A percentile compares a stretch with the other conserved stretches of the same genome.
Conservation (phyloP, 2,113 vertebrate species). For the Clarias gariepinus region DNA sequence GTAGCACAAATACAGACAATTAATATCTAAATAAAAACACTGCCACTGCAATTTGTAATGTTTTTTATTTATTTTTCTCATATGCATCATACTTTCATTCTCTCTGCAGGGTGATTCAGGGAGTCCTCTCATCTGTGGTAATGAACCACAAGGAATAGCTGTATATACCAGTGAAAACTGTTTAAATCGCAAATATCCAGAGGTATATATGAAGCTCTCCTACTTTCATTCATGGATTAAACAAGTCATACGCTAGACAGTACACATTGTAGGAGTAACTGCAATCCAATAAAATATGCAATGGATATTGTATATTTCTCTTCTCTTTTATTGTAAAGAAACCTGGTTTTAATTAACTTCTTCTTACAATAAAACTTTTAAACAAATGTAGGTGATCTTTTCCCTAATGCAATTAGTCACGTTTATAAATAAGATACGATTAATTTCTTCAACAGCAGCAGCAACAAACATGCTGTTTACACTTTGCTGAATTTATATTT, state of each 20-base stretch:
- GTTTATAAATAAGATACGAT: no score
- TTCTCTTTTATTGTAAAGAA: background rate
- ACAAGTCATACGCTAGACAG: conserved; percentile 14
- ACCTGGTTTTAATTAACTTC: no score
- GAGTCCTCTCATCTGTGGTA: conserved; percentile 48
- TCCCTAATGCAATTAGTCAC: no score
- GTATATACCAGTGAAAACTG: conserved; percentile 25
- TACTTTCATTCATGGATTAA: conserved; percentile 47
- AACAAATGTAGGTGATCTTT: no score
- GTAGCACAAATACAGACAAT: background rate
- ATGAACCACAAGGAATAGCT: conserved; percentile 34
- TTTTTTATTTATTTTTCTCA: no score
- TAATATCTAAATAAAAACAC: background rate
- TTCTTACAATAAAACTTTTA: no score
- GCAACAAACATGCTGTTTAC: no score
- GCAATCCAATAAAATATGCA: background rate
- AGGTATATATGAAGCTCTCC: conserved; percentile 49
- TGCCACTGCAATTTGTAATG: no score
- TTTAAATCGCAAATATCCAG: conserved; percentile 14
- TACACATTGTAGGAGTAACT: background rate
- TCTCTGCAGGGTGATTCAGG: conserved; percentile 53
- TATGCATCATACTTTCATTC: background rate
- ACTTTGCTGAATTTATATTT: no score
- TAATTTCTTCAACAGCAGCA: no score
- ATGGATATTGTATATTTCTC: background rate